Evolutionary conservation across 2,113 vertebrate species (phyloP).

Genomic region (Cygnus atratus): DNA sequence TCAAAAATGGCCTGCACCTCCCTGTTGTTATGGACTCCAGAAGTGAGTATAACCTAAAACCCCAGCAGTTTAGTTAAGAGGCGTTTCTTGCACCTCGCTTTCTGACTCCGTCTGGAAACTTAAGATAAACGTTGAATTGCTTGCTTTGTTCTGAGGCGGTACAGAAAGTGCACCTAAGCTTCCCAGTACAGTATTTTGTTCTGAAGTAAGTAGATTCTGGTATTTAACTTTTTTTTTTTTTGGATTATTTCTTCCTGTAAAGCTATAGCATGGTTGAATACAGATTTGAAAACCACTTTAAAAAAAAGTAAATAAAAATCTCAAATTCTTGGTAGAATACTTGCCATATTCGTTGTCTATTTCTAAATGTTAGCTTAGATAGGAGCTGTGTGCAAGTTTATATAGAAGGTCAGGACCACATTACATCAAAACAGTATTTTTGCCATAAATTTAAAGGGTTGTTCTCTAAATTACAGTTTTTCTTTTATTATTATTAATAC

Average conservation of each 20-base stretch:
- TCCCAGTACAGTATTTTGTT: not conserved
- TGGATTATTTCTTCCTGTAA: not conserved
- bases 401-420: not conserved
- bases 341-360: not conserved
- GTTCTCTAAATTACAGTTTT: not conserved
- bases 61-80: not conserved
- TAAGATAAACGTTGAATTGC: not conserved
- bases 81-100: not conserved
- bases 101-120: not conserved
- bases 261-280: not conserved
- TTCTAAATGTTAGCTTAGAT: not conserved
- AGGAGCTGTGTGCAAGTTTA: not conserved
- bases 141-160: not conserved
- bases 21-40: not conserved
- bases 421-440: not conserved
- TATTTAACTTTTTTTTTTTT: not conserved
- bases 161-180: rapidly evolving
- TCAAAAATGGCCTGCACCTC: not conserved
- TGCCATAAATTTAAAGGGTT: not conserved
- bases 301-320: not conserved
- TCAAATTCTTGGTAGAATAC: not conserved
- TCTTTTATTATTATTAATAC: not conserved
- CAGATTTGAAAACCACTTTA: not conserved
- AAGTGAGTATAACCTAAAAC: not conserved
- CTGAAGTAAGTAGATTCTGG: not conserved